Percentiles rank a stretch among this genome's conserved stretches.
These are phyloP conservation scores for Monopis laevigella DNA, from an alignment of 2,888 invertebrate genomes.

Conservation along the genomic window DNA sequence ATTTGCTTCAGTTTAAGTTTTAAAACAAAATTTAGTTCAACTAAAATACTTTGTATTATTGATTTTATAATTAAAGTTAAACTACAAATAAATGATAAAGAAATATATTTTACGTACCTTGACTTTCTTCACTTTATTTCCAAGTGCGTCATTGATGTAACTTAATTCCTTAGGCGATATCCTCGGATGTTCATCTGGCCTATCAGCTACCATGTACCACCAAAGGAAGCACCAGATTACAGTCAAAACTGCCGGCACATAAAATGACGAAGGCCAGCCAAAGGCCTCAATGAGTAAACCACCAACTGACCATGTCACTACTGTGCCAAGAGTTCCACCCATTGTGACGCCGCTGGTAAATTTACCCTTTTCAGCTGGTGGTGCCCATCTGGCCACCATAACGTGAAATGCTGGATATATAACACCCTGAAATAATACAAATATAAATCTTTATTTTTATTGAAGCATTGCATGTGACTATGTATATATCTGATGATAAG, in stretches of 20 bases:
- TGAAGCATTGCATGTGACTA: too few species aligned
- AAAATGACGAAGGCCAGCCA: constrained; percentile 76
- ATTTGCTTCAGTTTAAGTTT: too few species aligned
- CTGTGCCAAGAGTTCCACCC: constrained; percentile 78
- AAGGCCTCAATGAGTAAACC: constrained; percentile 69
- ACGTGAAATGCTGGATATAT: constrained; percentile 72
- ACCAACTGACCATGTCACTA: constrained; percentile 74
- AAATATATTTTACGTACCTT: too few species aligned
- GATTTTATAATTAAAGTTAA: too few species aligned
- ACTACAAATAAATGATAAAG: too few species aligned
- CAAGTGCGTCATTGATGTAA: constrained; percentile 70
- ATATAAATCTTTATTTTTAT: too few species aligned
- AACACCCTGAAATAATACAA: constrained; percentile 53
- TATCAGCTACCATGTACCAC: constrained; percentile 71
- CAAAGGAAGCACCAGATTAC: constrained; percentile 66
- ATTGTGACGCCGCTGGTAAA: constrained; percentile 73
- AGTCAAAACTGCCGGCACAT: constrained; percentile 67
- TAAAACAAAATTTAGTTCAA: too few species aligned
- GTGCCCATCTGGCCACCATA: constrained; percentile 77
- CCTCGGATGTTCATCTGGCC: constrained; percentile 69
- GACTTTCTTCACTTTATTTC: constrained; percentile 62
- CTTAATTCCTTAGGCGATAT: constrained; percentile 70
- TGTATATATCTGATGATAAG: too few species aligned
- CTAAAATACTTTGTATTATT: too few species aligned
- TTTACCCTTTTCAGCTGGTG: constrained; percentile 78